Evolutionary conservation across 2,113 vertebrate species (phyloP).

Genomic region (Vicugna pacos): DNA sequence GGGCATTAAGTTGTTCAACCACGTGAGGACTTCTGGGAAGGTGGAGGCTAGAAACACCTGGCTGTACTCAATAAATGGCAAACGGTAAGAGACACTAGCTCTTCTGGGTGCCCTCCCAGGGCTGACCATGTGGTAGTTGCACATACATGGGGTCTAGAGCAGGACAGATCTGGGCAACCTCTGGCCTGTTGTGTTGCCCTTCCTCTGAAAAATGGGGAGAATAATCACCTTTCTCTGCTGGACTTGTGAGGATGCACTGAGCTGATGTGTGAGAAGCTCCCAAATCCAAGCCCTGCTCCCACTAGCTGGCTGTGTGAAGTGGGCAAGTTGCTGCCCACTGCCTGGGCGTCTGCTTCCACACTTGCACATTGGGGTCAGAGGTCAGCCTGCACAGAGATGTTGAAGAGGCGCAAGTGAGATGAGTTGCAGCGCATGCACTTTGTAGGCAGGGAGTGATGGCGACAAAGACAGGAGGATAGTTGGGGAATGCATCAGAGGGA

Average conservation of each 20-base stretch:
- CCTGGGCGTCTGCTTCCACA: background rate
- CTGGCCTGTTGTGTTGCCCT: accelerated
- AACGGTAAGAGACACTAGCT: accelerated
- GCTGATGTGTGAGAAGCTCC: background rate
- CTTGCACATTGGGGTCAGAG: background rate
- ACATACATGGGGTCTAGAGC: accelerated
- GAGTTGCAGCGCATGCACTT: background rate
- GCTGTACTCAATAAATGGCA: background rate
- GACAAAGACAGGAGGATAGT: background rate
- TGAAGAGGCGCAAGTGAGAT: background rate
- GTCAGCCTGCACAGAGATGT: background rate
- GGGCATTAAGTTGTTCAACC: too few species aligned
- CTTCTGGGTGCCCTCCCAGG: background rate
- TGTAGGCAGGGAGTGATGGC: background rate
- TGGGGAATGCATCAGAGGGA: background rate
- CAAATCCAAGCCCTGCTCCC: accelerated
- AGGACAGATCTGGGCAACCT: background rate
- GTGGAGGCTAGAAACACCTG: background rate
- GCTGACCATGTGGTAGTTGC: accelerated
- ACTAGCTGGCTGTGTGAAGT: background rate
- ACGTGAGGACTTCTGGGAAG: background rate
- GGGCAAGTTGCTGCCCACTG: background rate
- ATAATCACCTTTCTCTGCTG: background rate
- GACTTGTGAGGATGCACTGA: background rate
- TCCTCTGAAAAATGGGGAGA: background rate